Percentiles rank a stretch among this genome's conserved stretches.
Conservation (phyloP, 2,113 vertebrate species). For the Dryoscopus gambensis region DNA sequence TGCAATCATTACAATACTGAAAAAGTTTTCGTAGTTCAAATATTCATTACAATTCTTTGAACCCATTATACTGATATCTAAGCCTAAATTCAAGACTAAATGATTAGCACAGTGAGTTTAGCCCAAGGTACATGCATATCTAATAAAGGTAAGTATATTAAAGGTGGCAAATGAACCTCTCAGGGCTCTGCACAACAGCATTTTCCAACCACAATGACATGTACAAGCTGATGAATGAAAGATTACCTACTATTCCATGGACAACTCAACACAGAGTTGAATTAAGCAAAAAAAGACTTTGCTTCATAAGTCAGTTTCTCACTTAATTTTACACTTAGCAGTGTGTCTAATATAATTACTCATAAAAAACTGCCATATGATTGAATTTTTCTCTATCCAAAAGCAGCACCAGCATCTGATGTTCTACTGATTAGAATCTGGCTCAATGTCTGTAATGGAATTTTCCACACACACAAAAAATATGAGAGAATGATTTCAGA, state of each 20-base stretch:
- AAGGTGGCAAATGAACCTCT: background rate
- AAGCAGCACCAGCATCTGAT: background rate
- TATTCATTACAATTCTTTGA: background rate
- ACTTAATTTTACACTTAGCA: constrained; percentile 16
- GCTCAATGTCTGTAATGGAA: background rate
- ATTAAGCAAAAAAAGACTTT: background rate
- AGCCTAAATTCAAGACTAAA: background rate
- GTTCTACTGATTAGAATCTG: background rate
- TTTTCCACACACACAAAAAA: background rate
- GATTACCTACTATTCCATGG: background rate
- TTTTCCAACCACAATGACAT: background rate
- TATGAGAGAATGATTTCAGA: background rate
- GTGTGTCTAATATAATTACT: constrained; percentile 27
- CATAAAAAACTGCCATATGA: constrained; percentile 9
- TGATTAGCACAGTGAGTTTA: background rate
- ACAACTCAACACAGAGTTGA: background rate
- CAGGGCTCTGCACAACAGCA: background rate
- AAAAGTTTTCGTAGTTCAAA: background rate
- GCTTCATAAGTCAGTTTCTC: background rate
- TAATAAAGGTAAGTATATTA: background rate
- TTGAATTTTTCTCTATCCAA: constrained; percentile 28
- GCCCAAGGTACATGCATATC: background rate
- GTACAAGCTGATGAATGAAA: background rate
- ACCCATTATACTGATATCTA: background rate
- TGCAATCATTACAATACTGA: background rate